Conservation (phyloP, 1,140 invertebrate species). For the Macrobrachium rosenbergii region DNA sequence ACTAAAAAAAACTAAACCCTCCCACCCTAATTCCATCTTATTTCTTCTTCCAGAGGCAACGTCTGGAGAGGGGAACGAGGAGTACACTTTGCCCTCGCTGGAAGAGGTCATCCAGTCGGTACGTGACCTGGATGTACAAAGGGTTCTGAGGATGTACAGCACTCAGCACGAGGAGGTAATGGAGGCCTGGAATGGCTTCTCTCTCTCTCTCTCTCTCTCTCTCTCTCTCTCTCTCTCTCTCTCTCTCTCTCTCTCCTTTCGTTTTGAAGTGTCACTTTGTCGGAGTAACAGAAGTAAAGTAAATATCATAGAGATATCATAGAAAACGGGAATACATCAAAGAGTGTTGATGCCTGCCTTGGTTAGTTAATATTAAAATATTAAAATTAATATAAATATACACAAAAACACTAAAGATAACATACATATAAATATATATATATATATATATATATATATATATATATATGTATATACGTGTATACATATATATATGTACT, state of each 20-base stretch:
- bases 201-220: background rate
- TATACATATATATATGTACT: too few species aligned
- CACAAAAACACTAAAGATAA: too few species aligned
- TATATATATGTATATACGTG: too few species aligned
- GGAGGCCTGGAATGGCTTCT: background rate
- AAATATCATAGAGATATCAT: too few species aligned
- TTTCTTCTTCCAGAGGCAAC: background rate
- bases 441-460: too few species aligned
- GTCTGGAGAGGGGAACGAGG: background rate
- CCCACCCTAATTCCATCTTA: background rate
- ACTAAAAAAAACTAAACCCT: background rate
- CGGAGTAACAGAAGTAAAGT: too few species aligned
- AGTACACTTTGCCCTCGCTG: slow-evolving; percentile 55
- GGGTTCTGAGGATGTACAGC: slow-evolving; percentile 49
- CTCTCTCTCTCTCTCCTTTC: background rate
- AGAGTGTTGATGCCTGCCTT: too few species aligned
- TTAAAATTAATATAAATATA: too few species aligned
- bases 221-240: background rate
- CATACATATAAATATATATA: too few species aligned
- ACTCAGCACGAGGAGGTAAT: slow-evolving; percentile 48
- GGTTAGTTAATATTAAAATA: too few species aligned
- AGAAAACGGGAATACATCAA: too few species aligned
- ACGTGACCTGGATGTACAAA: slow-evolving; percentile 44
- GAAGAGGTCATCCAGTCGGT: slow-evolving; percentile 49
- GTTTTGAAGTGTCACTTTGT: background rate